Percentiles rank a stretch among this genome's conserved stretches.
Conservation (phyloP, 2,888 invertebrate genomes). For the Lepidonotus clava region DNA sequence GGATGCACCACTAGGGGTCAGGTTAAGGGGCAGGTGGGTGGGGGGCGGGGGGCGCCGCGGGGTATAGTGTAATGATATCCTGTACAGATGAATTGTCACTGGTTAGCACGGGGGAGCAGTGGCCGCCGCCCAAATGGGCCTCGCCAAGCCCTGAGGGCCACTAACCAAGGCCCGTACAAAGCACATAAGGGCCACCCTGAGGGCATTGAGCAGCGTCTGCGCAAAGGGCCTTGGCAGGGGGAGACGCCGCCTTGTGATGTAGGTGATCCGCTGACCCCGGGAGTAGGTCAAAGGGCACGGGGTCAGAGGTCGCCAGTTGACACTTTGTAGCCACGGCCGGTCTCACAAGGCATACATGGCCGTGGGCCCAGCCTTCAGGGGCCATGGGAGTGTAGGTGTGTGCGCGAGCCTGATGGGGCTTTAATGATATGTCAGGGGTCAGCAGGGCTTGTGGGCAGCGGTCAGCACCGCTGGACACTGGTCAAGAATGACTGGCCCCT, state of each 20-base stretch:
- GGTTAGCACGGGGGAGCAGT: background rate
- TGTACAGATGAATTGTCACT: constrained; percentile 22
- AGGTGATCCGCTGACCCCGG: background rate
- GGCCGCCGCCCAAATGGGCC: background rate
- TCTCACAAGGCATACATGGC: background rate
- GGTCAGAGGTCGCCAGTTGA: constrained; percentile 2
- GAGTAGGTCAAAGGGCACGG: constrained; percentile 6
- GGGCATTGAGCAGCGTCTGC: too few species aligned
- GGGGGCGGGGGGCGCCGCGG: background rate
- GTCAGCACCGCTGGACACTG: background rate
- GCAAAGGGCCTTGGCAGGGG: too few species aligned
- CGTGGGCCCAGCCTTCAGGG: background rate
- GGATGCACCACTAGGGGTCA: constrained; percentile 48
- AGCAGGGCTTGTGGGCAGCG: background rate
- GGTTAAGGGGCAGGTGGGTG: background rate
- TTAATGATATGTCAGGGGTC: background rate
- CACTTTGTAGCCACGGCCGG: background rate
- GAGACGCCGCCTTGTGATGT: too few species aligned
- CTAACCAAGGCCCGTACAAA: too few species aligned
- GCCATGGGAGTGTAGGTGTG: background rate
- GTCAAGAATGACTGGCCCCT: background rate
- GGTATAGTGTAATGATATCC: constrained; percentile 19
- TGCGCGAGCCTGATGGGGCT: background rate
- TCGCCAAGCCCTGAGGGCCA: too few species aligned
- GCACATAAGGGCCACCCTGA: background rate